Evolutionary conservation across 37 sponge, comb jelly and placozoan species (phyloP).

Genomic region (Dysidea cf. avara): DNA sequence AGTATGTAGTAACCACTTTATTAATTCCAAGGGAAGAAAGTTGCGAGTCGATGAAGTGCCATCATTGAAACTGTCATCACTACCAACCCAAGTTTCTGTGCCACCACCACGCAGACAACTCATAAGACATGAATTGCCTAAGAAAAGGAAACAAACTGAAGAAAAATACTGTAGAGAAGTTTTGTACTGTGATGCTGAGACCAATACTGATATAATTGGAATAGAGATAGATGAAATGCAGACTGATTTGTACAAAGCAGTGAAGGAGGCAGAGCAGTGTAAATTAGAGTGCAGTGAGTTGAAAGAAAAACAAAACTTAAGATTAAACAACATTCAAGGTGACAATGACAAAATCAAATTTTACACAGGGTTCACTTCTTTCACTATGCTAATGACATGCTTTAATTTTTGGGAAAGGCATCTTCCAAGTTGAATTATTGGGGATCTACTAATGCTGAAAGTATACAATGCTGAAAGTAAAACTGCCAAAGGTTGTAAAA

Average conservation of each 20-base stretch:
- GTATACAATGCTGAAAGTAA: background rate
- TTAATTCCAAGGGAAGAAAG: slow-evolving; percentile 13
- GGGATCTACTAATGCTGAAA: slow-evolving; percentile 3
- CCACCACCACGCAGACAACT: background rate
- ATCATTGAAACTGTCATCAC: slow-evolving; percentile 7
- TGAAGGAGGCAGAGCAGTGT: too few species aligned
- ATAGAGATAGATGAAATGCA: too few species aligned
- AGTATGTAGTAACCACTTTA: slow-evolving; percentile 25
- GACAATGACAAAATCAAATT: slow-evolving; percentile 42
- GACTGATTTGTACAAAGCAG: too few species aligned
- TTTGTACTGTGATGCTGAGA: too few species aligned
- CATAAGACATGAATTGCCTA: too few species aligned
- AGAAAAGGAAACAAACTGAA: too few species aligned
- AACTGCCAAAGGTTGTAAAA: slow-evolving; percentile 22
- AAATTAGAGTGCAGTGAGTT: too few species aligned
- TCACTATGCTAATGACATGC: slow-evolving; percentile 12
- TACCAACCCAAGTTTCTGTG: slow-evolving; percentile 20
- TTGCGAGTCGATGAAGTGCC: slow-evolving; percentile 13
- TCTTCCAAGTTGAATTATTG: slow-evolving; percentile 17
- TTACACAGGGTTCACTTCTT: slow-evolving; percentile 44
- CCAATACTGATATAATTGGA: too few species aligned
- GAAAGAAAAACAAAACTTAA: background rate
- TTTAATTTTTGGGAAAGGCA: slow-evolving; percentile 28
- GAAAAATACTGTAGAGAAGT: too few species aligned
- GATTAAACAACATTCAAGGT: background rate